phyloP scores from a whole-genome alignment of 2,888 invertebrate species.

The Acleris literana region DNA sequence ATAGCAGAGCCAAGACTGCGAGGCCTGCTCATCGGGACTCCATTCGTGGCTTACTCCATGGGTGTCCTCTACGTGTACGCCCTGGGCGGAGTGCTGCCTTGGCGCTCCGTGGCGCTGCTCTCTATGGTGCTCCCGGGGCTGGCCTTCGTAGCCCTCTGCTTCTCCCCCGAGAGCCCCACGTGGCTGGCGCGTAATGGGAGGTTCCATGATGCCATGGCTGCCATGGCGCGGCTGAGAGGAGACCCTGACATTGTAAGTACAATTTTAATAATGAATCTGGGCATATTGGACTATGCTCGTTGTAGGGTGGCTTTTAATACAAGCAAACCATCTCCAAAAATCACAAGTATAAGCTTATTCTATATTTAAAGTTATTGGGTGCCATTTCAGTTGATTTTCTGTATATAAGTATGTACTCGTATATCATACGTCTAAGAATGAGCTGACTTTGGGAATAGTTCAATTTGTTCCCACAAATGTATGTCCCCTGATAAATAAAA shows the following conservation, averaged over 20 bases:
- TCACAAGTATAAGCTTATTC: no score
- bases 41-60: constrained; percentile 89
- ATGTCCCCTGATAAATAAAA: no score
- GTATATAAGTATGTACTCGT: no score
- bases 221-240: constrained; percentile 85
- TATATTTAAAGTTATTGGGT: no score
- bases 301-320: no score
- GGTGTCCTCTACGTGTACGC: constrained; percentile 90
- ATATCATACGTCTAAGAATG: no score
- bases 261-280: background rate
- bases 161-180: constrained; percentile 89
- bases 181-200: constrained; percentile 87
- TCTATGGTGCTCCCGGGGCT: constrained; percentile 84
- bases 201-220: constrained; percentile 80
- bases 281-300: no score
- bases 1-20: constrained; percentile 88
- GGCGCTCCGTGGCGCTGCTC: constrained; percentile 87
- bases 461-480: no score
- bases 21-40: constrained; percentile 87
- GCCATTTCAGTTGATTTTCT: no score
- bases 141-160: constrained; percentile 84
- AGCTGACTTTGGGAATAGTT: no score
- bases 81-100: constrained; percentile 86
- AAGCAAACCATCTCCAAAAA: no score
- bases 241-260: constrained; percentile 81